Evolutionary conservation across 1,140 invertebrate species (phyloP).

Genomic region (Drosophila kikkawai): DNA sequence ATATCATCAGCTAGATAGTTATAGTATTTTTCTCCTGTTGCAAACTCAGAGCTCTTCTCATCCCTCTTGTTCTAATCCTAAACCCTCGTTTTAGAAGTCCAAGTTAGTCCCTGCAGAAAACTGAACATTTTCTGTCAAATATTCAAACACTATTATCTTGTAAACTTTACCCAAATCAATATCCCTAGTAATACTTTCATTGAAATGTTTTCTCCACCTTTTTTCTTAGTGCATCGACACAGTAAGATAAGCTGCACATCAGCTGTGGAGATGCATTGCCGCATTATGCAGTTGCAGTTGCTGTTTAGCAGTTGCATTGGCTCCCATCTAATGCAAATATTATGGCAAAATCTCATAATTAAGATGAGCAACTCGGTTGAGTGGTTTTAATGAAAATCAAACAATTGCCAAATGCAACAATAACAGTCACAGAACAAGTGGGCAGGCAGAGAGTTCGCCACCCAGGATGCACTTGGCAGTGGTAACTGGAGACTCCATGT

Average conservation of each 20-base stretch:
- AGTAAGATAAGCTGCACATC: not conserved
- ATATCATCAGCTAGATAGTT: too few species aligned
- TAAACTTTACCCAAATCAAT: too few species aligned
- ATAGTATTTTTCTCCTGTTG: too few species aligned
- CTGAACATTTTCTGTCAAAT: too few species aligned
- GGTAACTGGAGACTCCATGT: slow-evolving; percentile 1
- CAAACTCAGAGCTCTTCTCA: too few species aligned
- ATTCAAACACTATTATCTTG: too few species aligned
- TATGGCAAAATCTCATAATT: slow-evolving; percentile 79
- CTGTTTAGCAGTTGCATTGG: slow-evolving; percentile 44
- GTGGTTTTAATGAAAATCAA: slow-evolving; percentile 81
- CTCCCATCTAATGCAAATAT: slow-evolving; percentile 67
- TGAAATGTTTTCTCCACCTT: too few species aligned
- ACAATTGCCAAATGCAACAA: slow-evolving; percentile 53
- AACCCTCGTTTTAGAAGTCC: too few species aligned
- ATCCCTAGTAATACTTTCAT: too few species aligned
- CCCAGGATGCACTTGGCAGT: slow-evolving; percentile 4
- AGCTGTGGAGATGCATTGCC: slow-evolving; percentile 21
- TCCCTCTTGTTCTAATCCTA: too few species aligned
- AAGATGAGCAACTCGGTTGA: slow-evolving; percentile 71
- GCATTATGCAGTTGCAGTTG: slow-evolving; percentile 51
- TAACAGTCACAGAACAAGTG: slow-evolving; percentile 31
- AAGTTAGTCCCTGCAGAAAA: too few species aligned
- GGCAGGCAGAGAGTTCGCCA: not conserved
- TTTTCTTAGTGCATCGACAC: not conserved